Percentiles rank a stretch among this genome's conserved stretches.
These are phyloP conservation scores for Hymenochirus boettgeri DNA, from an alignment of 2,113 vertebrate species.

Conservation along the genomic window DNA sequence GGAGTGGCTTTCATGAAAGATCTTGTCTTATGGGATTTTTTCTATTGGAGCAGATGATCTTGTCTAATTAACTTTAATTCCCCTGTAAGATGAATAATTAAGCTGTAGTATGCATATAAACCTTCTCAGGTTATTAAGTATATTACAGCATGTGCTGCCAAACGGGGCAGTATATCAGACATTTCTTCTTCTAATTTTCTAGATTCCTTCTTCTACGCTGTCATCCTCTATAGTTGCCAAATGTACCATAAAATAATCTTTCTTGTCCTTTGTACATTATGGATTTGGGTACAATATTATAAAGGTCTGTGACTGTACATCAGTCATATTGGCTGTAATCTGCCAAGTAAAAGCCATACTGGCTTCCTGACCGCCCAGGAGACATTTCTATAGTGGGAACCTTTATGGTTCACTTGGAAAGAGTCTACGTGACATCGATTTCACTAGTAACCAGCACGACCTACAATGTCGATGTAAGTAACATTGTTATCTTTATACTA, in stretches of 20 bases:
- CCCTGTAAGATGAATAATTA: no score
- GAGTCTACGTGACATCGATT: constrained; percentile 3
- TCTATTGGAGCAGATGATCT: no score
- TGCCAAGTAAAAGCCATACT: neutral
- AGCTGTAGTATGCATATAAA: no score
- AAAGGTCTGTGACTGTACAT: neutral
- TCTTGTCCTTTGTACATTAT: neutral
- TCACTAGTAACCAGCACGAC: constrained; percentile 10
- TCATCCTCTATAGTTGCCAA: neutral
- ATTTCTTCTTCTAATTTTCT: no score
- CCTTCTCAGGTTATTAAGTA: no score
- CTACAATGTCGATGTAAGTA: constrained; percentile 23
- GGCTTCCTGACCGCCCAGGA: constrained; percentile 7
- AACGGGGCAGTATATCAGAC: no score
- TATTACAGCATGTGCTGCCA: no score
- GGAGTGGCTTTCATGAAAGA: no score
- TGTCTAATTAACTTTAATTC: no score
- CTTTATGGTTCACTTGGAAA: constrained; percentile 19
- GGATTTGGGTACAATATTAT: neutral
- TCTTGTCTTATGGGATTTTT: no score
- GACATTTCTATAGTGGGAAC: constrained; percentile 21
- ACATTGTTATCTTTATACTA: no score
- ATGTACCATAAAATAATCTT: neutral
- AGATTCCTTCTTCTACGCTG: no score
- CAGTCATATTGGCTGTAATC: neutral